Evolutionary conservation across 1,140 invertebrate genomes (phyloP).

Genomic region (Drosophila leontia): DNA sequence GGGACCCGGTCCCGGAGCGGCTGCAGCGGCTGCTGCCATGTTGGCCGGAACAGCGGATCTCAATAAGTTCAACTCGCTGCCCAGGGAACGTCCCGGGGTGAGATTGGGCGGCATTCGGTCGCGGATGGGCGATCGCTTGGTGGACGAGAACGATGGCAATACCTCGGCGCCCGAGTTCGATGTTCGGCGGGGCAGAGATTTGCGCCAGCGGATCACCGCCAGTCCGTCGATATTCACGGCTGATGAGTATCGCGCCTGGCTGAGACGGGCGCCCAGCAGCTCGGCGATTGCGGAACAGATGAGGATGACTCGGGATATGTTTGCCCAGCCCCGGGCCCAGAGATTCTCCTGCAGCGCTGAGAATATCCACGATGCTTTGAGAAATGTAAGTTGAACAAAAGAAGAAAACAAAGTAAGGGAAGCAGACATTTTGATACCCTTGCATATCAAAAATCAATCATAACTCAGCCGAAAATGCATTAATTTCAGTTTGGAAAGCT

Average conservation of each 20-base stretch:
- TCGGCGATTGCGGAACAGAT: conserved; percentile 96
- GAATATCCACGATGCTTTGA: conserved; percentile 93
- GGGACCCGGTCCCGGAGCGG: conserved; percentile 68
- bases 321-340: conserved; percentile 88
- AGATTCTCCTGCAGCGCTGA: conserved; percentile 95
- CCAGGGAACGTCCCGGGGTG: conserved; percentile 89
- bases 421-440: no score
- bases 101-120: conserved; percentile 77
- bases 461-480: no score
- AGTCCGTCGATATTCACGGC: conserved; percentile 91
- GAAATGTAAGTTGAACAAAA: conserved; percentile 87
- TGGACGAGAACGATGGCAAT: conserved; percentile 93
- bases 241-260: conserved; percentile 95
- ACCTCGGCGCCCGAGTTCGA: conserved; percentile 93
- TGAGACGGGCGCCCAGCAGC: conserved; percentile 95
- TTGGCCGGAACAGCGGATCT: conserved; percentile 74
- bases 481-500: no score
- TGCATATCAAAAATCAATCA: no score
- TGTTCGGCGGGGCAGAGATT: conserved; percentile 87
- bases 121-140: conserved; percentile 85
- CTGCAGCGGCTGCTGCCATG: conserved; percentile 82
- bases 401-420: no score
- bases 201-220: conserved; percentile 76
- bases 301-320: conserved; percentile 89
- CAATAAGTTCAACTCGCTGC: conserved; percentile 90